A percentile compares a stretch with the other conserved stretches of the same genome.
phyloP scores from a whole-genome alignment of 2,888 invertebrate genomes.

The Ennomos quercinarius region DNA sequence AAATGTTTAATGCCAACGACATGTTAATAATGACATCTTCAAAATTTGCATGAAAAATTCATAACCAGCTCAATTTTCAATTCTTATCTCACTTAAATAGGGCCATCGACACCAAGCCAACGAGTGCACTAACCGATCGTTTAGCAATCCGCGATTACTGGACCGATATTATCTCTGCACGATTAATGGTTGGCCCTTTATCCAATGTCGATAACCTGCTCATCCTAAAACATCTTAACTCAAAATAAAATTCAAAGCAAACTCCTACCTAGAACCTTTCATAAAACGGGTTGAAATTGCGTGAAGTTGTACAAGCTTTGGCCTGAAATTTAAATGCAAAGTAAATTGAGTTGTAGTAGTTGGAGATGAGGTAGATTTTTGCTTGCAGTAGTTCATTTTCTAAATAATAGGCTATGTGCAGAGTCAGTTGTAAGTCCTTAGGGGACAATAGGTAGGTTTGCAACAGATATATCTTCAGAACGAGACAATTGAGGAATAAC shows the following conservation, averaged over 20 bases:
- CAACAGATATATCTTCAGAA: slow-evolving; percentile 75
- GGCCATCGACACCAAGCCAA: slow-evolving; percentile 60
- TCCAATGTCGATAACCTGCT: slow-evolving; percentile 69
- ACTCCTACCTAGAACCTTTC: slow-evolving; percentile 31
- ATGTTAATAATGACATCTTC: too few species aligned
- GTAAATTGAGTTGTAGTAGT: slow-evolving; percentile 32
- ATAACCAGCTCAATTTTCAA: slow-evolving; percentile 34
- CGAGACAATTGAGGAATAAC: slow-evolving; percentile 80
- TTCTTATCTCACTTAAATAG: slow-evolving; percentile 44
- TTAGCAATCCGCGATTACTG: slow-evolving; percentile 80
- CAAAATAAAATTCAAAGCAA: slow-evolving; percentile 36
- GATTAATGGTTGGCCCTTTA: slow-evolving; percentile 80
- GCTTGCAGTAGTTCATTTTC: slow-evolving; percentile 36
- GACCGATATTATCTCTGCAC: slow-evolving; percentile 77
- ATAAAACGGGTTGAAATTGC: slow-evolving; percentile 31
- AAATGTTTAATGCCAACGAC: too few species aligned
- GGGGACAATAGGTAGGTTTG: slow-evolving; percentile 79
- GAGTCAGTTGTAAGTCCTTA: slow-evolving; percentile 74
- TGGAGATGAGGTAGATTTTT: slow-evolving; percentile 42
- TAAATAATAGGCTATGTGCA: slow-evolving; percentile 66
- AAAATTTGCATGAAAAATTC: neutral
- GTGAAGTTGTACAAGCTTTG: slow-evolving; percentile 29
- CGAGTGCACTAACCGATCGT: slow-evolving; percentile 71
- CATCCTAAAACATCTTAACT: slow-evolving; percentile 51
- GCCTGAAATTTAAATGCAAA: slow-evolving; percentile 25